phyloP scores from a whole-genome alignment of 2,113 vertebrate species.

The Pholis gunnellus region DNA sequence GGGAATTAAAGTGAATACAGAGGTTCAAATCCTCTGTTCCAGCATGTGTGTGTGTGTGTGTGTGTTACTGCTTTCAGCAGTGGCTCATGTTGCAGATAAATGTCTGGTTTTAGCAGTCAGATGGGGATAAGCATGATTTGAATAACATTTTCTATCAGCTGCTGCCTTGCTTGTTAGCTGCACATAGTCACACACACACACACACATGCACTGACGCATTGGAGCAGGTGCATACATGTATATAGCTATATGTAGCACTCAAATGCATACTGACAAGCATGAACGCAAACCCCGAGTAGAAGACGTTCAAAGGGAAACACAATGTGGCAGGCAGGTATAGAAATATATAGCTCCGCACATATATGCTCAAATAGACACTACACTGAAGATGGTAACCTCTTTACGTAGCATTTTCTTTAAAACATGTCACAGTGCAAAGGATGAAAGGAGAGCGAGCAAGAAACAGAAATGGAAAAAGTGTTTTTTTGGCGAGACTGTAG shows the following conservation, averaged over 20 bases:
- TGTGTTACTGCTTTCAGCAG: slow-evolving; percentile 27
- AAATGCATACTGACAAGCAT: slow-evolving; percentile 49
- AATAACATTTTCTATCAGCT: slow-evolving; percentile 69
- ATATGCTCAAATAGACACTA: not conserved
- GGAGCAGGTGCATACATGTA: not conserved
- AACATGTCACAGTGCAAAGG: not conserved
- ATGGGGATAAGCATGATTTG: slow-evolving; percentile 60
- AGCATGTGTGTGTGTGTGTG: slow-evolving; percentile 26
- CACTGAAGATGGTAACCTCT: not conserved
- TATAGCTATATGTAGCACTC: slow-evolving; percentile 1
- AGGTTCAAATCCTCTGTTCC: slow-evolving; percentile 32
- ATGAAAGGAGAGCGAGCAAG: slow-evolving; percentile 3
- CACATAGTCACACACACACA: slow-evolving; percentile 1
- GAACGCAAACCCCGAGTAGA: not conserved
- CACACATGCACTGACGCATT: not conserved
- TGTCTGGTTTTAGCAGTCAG: slow-evolving; percentile 68
- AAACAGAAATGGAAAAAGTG: not conserved
- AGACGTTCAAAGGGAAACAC: slow-evolving; percentile 19
- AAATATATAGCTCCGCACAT: not conserved
- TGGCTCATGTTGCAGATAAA: slow-evolving; percentile 62
- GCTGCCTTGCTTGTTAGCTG: slow-evolving; percentile 46
- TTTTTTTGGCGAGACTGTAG: not conserved
- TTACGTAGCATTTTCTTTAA: not conserved
- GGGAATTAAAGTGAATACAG: slow-evolving; percentile 42
- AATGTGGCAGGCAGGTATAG: slow-evolving; percentile 6